These are phyloP conservation scores for Mycteria americana DNA, from an alignment of 2,797 vertebrate species.

Conservation along the genomic window DNA sequence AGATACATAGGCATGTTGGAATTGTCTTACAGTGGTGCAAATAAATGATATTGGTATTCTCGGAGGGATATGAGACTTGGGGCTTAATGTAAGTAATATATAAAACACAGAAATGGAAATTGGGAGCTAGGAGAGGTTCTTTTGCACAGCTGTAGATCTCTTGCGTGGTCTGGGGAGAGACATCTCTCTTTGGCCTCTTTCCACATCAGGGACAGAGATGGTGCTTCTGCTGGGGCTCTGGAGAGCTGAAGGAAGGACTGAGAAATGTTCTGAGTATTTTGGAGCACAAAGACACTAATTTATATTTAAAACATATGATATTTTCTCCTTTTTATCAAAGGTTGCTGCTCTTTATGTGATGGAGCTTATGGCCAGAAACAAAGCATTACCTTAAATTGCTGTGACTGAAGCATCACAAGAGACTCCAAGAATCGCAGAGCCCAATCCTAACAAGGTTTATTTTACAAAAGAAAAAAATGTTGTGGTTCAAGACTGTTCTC, in stretches of 20 bases:
- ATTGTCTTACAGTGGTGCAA: neutral
- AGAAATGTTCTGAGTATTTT: neutral
- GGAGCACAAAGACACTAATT: neutral
- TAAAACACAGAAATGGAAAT: neutral
- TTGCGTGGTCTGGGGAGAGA: neutral
- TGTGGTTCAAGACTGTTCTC: neutral
- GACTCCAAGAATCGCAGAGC: neutral
- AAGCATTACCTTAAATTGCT: neutral
- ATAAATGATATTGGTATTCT: neutral
- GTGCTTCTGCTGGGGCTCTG: neutral
- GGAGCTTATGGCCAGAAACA: neutral
- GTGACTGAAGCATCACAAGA: neutral
- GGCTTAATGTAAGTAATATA: neutral
- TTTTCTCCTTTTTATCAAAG: neutral
- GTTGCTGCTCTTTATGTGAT: neutral
- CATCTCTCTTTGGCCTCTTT: neutral
- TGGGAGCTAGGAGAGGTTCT: neutral
- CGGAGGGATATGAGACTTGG: neutral
- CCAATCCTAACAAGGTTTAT: neutral
- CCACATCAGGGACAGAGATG: neutral
- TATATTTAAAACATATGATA: neutral
- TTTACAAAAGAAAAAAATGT: neutral
- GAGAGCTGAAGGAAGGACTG: neutral
- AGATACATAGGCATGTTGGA: neutral
- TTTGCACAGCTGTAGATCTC: accelerated